phyloP scores from a whole-genome alignment of 2,797 vertebrate species.

The Characodon lateralis region DNA sequence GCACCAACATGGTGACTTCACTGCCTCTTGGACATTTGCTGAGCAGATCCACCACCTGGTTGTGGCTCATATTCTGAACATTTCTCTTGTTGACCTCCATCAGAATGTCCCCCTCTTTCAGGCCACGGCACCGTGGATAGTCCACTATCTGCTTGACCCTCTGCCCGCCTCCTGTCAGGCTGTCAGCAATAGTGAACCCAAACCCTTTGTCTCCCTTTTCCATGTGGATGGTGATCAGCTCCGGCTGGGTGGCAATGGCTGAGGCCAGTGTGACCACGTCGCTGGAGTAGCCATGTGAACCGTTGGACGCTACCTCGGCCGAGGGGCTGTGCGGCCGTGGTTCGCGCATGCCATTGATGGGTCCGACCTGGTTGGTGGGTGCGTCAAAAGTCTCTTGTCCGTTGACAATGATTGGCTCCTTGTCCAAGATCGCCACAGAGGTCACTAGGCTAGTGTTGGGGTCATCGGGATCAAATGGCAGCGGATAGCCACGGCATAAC shows the following conservation, averaged over 20 bases:
- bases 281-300: constrained; percentile 88
- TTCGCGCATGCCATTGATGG: constrained; percentile 83
- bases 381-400: constrained; percentile 94
- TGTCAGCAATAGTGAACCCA: constrained; percentile 97
- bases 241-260: constrained; percentile 95
- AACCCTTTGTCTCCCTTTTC: constrained; percentile 98
- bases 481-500: constrained; percentile 95
- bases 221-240: constrained; percentile 98
- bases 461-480: constrained; percentile 98
- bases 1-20: constrained; percentile 95
- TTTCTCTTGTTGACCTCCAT: constrained; percentile 98
- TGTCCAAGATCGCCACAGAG: constrained; percentile 96
- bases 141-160: constrained; percentile 98
- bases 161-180: constrained; percentile 92
- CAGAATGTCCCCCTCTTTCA: constrained; percentile 95
- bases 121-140: constrained; percentile 93
- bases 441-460: constrained; percentile 98
- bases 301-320: constrained; percentile 73
- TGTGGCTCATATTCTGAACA: constrained; percentile 95
- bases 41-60: constrained; percentile 98
- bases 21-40: constrained; percentile 96
- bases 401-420: constrained; percentile 97
- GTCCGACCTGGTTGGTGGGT: constrained; percentile 77
- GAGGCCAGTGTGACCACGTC: constrained; percentile 95
- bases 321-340: constrained; percentile 83